Evolutionary conservation across 2,797 vertebrate genomes (phyloP).

Genomic region (Neomorphus geoffroyi): DNA sequence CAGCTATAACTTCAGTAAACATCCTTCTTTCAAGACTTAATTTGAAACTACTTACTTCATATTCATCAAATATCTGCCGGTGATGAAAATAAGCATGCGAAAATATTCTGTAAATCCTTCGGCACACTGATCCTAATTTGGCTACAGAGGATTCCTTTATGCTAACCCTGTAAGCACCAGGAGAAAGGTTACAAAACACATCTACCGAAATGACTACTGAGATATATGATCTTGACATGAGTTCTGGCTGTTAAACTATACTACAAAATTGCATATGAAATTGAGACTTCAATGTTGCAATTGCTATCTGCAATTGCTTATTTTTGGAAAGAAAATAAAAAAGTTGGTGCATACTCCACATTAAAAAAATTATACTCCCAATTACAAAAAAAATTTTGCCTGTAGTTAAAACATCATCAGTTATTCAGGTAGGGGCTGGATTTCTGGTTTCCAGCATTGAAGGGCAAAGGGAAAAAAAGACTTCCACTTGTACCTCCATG

Average conservation of each 20-base stretch:
- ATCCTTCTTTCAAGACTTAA: background rate
- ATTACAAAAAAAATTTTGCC: background rate
- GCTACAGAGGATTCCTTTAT: slow-evolving; percentile 99
- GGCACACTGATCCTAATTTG: slow-evolving; percentile 97
- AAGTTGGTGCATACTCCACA: background rate
- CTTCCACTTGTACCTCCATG: background rate
- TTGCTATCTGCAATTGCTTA: background rate
- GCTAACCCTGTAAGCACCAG: slow-evolving; percentile 88
- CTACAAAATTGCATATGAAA: background rate
- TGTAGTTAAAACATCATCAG: background rate
- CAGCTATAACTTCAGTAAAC: background rate
- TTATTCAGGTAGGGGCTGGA: background rate
- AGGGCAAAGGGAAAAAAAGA: background rate
- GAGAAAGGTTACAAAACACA: slow-evolving; percentile 3
- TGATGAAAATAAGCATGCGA: slow-evolving; percentile 99
- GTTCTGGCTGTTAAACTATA: background rate
- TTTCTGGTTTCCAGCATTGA: background rate
- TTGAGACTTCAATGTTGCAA: background rate
- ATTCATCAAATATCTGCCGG: slow-evolving; percentile 99
- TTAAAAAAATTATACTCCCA: background rate
- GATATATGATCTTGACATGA: fast-evolving
- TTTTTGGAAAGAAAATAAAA: background rate
- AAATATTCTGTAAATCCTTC: slow-evolving; percentile 99
- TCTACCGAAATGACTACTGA: fast-evolving
- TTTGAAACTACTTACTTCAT: slow-evolving; percentile 86